Evolutionary conservation across 2,113 vertebrate genomes (phyloP), one percentile per base, ranked within the genome.

Genomic region (Gila orcuttii): DNA sequence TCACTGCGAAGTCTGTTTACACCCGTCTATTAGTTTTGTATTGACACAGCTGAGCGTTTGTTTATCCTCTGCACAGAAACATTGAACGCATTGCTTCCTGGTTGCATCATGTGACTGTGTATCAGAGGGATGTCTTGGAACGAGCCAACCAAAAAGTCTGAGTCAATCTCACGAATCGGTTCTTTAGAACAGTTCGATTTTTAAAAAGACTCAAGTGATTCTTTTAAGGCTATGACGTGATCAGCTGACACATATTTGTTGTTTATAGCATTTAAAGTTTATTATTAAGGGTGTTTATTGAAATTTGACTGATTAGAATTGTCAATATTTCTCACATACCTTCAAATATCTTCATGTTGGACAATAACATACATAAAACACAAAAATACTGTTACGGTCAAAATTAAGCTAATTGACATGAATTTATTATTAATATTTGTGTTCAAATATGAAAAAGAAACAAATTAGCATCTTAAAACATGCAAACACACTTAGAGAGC

Each of bases 61-160:
- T 92, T 92, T 82, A 89, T 91, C 93, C 94, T 89, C 89, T 93
- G 94, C 93, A 94, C 84, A 76, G 75, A 78, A 66, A 89, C 90
- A 89, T 31, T 25, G 12, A 28, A 28, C 55, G 62, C n/a, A 45
- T 7, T 69, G 85, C 94, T 95, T 95, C 95, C 95, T 25, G 95
- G 90, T 86, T 89, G 84, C 50, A 92, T 91, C 93, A 94, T 75
- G 88, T 77, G 13, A 13, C 0, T 31, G 1, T 3, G 6, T 33
- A 5, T 6, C 23, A 39, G 11, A 59, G 86, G 88, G 90, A 28
- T 19, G 60, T 4, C 21, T 28, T 8, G 17, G 39, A n/a, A 23
- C 10, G 39, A 82, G 33, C 68, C 31, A 55, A 31, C 39, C 39
- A 47, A 68, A 28, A 36, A 36, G 21, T 79, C 33, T 3, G 57